Evolutionary conservation across 2,113 vertebrate species (phyloP).

Genomic region (Anhinga rufa): DNA sequence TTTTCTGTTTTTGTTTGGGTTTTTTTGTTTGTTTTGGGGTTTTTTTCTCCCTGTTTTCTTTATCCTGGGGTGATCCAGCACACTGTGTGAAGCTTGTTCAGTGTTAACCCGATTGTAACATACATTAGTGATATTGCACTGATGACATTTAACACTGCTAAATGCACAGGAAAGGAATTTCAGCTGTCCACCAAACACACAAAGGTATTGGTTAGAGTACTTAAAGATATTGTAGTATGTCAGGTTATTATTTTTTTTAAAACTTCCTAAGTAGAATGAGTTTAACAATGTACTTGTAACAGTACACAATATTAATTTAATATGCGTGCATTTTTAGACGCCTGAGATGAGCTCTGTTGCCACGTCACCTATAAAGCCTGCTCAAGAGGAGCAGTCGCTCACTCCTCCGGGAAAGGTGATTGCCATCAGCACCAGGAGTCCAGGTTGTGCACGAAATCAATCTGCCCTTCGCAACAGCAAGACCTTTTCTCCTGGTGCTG

Average conservation of each 20-base stretch:
- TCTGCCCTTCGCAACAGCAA: slow-evolving; percentile 77
- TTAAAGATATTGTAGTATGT: background rate
- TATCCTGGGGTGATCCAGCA: background rate
- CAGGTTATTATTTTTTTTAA: background rate
- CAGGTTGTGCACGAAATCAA: slow-evolving; percentile 83
- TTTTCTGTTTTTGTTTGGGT: no score
- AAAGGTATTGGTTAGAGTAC: background rate
- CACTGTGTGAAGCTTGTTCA: background rate
- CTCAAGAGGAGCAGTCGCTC: slow-evolving; percentile 83
- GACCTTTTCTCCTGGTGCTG: slow-evolving; percentile 68
- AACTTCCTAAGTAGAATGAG: background rate
- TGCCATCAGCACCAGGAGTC: slow-evolving; percentile 80
- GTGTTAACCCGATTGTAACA: background rate
- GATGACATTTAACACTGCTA: background rate
- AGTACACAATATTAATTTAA: background rate
- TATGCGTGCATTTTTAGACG: slow-evolving; percentile 49
- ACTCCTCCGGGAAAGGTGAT: slow-evolving; percentile 85
- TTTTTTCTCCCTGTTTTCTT: background rate
- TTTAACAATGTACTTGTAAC: background rate
- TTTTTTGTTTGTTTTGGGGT: no score
- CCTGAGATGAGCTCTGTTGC: slow-evolving; percentile 83
- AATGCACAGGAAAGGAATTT: background rate
- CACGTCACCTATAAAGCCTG: slow-evolving; percentile 80
- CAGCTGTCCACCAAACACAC: no score
- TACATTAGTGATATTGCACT: background rate